phyloP scores from a whole-genome alignment of 1,140 invertebrate genomes.

The Solenopsis invicta region DNA sequence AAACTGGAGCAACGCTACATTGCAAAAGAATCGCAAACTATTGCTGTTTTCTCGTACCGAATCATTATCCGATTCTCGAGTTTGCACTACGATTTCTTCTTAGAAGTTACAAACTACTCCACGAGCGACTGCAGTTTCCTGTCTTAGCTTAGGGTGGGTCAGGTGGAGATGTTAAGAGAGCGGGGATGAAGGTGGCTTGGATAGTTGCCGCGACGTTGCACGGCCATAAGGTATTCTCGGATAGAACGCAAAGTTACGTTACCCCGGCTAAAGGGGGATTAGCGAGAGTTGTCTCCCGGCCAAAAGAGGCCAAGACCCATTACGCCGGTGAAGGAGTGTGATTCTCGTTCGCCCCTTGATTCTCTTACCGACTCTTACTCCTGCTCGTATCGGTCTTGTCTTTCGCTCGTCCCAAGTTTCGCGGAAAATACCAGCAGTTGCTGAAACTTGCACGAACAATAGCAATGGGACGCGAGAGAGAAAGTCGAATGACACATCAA shows the following conservation, averaged over 20 bases:
- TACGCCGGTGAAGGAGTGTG: constrained; percentile 51
- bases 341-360: constrained; percentile 52
- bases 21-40: neutral
- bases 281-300: constrained; percentile 78
- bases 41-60: constrained; percentile 10
- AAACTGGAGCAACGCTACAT: neutral
- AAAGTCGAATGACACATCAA: constrained; percentile 12
- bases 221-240: constrained; percentile 76
- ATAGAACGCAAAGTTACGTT: constrained; percentile 76
- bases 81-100: constrained; percentile 56
- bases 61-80: constrained; percentile 60
- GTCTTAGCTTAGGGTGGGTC: constrained; percentile 24
- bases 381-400: constrained; percentile 34
- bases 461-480: constrained; percentile 33
- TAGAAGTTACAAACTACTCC: constrained; percentile 22
- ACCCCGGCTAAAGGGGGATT: constrained; percentile 76
- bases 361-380: constrained; percentile 37
- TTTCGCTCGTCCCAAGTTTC: constrained; percentile 25
- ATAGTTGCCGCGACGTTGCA: constrained; percentile 68
- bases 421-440: constrained; percentile 51
- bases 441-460: constrained; percentile 53
- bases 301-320: constrained; percentile 77
- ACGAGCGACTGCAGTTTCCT: neutral
- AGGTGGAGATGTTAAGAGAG: constrained; percentile 30
- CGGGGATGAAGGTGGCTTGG: constrained; percentile 65